Base-by-base conservation (phyloP, 1,140 invertebrate species). In the Atta texana region DNA sequence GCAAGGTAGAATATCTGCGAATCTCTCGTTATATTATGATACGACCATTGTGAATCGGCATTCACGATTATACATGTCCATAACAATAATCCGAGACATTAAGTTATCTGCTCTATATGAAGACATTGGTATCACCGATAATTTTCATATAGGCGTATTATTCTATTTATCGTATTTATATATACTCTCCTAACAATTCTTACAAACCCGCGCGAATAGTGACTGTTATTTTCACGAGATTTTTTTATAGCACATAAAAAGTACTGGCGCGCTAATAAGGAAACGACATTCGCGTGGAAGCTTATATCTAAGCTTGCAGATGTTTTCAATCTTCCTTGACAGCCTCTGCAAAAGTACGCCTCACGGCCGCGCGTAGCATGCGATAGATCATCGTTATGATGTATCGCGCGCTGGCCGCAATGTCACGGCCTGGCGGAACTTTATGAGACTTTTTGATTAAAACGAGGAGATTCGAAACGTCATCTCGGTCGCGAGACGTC, bases 391-490 rank as follows among this genome's bases (percentile, higher is more conserved):
- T 88, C 75, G 88, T 87, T 87, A 44, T 78, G 57, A 59, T 59
- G 51, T 55, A 88, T 85, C 74, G 78, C 21, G 59, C 39, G 39
- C 76, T 28, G 53, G 59, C 82, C 69, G 85, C 51, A 64, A 44
- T 74, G 71, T 71, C 21, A 74, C 80, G 68, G 31, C 31, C 44
- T 12, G 59, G 31, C 16, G 44, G 31, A 24, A 21, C 77, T 86
- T 90, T 91, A 91, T 91, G 89, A 91, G 87, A 91, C 82, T 90
- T 91, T 90, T 91, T 90, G 87, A 90, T 91, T 91, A 91, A 91
- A 89, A 82, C 71, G 81, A 90, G 74, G 55, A 75, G 88, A 82
- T 74, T 82, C 75, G 61, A n/a, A 66, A 76, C 55, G 80, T 82
- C 80, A 69, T 89, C 69, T 64, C 69, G 53, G 3, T 34, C 49